Evolutionary conservation across 1,140 invertebrate species (phyloP).

Genomic region (Anastatus disparis): DNA sequence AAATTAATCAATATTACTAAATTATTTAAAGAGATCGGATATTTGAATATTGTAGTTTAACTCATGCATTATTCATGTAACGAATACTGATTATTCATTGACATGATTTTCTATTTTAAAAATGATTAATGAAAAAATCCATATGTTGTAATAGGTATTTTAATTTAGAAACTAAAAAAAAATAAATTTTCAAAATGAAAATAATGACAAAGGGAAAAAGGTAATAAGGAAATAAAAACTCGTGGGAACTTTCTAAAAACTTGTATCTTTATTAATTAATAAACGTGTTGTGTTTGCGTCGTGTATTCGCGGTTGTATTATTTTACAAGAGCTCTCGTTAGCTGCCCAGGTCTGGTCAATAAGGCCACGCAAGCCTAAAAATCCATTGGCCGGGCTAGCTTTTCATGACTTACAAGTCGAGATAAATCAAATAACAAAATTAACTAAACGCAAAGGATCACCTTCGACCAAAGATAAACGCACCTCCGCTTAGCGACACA

Average conservation of each 20-base stretch:
- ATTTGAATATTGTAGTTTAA: no score
- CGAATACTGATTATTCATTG: no score
- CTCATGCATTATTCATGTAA: no score
- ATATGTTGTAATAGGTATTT: no score
- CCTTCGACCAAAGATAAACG: conserved; percentile 51
- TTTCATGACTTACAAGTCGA: conserved; percentile 58
- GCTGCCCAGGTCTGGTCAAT: neutral
- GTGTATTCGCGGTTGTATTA: conserved; percentile 55
- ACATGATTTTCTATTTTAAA: no score
- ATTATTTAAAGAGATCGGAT: no score
- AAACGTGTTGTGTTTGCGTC: conserved; percentile 62
- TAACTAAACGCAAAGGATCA: conserved; percentile 64
- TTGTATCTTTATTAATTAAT: conserved; percentile 68
- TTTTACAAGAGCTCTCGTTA: conserved; percentile 63
- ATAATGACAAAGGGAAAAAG: no score
- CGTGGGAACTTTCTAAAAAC: conserved; percentile 61
- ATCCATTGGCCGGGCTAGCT: neutral
- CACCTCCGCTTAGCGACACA: conserved; percentile 43
- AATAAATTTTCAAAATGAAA: no score
- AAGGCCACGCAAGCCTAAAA: no score
- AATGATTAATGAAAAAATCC: no score
- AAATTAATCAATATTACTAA: no score
- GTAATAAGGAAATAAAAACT: conserved; percentile 36
- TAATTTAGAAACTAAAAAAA: no score
- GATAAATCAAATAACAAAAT: conserved; percentile 68